A percentile compares a stretch with the other conserved stretches of the same genome.
These are phyloP conservation scores for Drosophila elegans DNA, from an alignment of 1,140 invertebrate species.

Conservation along the genomic window DNA sequence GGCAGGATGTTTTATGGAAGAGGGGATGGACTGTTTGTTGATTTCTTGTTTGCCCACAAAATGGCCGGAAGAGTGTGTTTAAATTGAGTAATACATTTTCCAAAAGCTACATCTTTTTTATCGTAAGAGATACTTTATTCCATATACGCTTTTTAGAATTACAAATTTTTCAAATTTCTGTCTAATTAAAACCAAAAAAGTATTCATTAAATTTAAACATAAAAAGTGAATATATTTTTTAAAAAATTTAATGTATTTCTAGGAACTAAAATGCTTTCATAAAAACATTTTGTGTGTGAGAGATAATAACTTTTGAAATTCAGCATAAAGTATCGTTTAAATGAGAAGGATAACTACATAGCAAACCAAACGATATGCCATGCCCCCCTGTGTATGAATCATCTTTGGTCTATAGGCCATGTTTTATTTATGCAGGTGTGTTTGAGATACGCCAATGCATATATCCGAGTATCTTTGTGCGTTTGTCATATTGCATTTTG, in stretches of 20 bases:
- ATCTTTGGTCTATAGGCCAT: constrained; percentile 12
- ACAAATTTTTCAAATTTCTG: too few relatives aligned
- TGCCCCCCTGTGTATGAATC: not conserved
- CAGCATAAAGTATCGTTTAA: not conserved
- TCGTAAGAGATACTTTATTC: too few relatives aligned
- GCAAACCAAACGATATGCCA: not conserved
- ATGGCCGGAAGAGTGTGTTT: not conserved
- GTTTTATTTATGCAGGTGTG: constrained; percentile 22
- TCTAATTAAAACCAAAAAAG: too few relatives aligned
- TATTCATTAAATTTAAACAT: too few relatives aligned
- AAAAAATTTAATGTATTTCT: too few relatives aligned
- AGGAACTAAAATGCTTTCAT: too few relatives aligned
- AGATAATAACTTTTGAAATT: too few relatives aligned
- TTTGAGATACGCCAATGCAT: constrained; percentile 13
- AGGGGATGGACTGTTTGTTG: not conserved
- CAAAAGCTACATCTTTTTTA: not conserved
- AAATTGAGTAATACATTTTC: constrained; percentile 7
- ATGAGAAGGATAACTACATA: not conserved
- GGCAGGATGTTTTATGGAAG: not conserved
- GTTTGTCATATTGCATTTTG: constrained; percentile 36
- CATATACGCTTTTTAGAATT: too few relatives aligned
- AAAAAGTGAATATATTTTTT: too few relatives aligned
- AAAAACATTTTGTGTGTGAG: too few relatives aligned
- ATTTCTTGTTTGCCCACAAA: constrained; percentile 3
- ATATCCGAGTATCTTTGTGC: constrained; percentile 27